Conservation (phyloP, 1,140 invertebrate genomes). For the Brachionus rubens region DNA sequence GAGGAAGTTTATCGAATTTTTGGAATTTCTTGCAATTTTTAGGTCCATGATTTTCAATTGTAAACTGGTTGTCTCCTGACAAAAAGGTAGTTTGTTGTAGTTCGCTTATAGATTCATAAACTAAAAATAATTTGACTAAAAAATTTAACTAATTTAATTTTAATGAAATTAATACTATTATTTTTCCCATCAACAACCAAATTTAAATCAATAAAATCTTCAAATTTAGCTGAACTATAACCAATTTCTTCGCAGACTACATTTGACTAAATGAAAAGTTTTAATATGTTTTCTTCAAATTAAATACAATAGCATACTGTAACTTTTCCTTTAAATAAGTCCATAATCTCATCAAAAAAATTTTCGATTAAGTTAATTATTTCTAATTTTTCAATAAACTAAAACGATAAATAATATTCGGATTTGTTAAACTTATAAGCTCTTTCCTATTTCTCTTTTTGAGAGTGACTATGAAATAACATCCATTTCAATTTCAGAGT, state of each 20-base stretch:
- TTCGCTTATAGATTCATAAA: constrained; percentile 9
- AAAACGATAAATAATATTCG: too few relatives aligned
- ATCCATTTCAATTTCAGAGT: too few relatives aligned
- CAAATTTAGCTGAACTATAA: not conserved
- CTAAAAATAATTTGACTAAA: not conserved
- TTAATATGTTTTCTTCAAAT: not conserved
- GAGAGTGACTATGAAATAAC: too few relatives aligned
- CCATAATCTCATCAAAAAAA: too few relatives aligned
- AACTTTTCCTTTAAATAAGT: too few relatives aligned
- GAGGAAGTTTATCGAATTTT: not conserved
- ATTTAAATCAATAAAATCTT: constrained; percentile 11
- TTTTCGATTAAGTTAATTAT: too few relatives aligned
- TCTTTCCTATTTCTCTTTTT: too few relatives aligned
- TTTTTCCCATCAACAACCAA: not conserved
- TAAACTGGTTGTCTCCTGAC: not conserved
- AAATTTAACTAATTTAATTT: not conserved
- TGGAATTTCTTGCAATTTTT: not conserved
- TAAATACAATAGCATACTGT: not conserved
- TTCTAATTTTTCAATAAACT: too few relatives aligned
- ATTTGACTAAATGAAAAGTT: not conserved
- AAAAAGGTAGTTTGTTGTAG: not conserved
- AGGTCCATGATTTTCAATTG: not conserved
- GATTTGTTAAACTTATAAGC: too few relatives aligned
- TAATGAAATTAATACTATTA: not conserved
- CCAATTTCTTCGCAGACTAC: not conserved